Evolutionary conservation across 2,888 invertebrate species (phyloP).

Genomic region (Drosophila kuntzei): DNA sequence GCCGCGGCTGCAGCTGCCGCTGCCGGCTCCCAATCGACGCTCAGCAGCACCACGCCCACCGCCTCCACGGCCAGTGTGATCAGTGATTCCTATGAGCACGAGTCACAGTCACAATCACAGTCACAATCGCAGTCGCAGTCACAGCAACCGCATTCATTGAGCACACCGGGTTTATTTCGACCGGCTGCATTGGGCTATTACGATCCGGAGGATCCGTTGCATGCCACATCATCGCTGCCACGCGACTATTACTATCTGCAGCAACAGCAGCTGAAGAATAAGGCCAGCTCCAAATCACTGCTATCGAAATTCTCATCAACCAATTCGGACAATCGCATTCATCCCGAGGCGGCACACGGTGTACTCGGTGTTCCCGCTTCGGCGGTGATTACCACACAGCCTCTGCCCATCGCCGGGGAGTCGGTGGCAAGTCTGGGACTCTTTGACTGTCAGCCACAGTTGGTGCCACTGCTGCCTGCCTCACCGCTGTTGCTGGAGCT

Average conservation of each 20-base stretch:
- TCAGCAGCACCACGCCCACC: conserved; percentile 77
- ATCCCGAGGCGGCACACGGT: conserved; percentile 74
- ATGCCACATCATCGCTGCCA: conserved; percentile 81
- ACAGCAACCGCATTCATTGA: conserved; percentile 68
- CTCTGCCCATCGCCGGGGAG: conserved; percentile 55
- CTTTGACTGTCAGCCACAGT: conserved; percentile 77
- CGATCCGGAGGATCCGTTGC: conserved; percentile 76
- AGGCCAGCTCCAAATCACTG: conserved; percentile 80
- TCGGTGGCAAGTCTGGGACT: conserved; percentile 60
- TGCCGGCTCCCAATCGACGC: conserved; percentile 70
- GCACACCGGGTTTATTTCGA: conserved; percentile 69
- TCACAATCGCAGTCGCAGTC: conserved; percentile 54
- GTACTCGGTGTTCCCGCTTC: conserved; percentile 66
- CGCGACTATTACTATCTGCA: conserved; percentile 84
- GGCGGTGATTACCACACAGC: conserved; percentile 80
- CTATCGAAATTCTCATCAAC: conserved; percentile 83
- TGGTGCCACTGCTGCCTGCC: conserved; percentile 56
- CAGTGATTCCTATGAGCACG: conserved; percentile 78
- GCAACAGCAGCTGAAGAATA: conserved; percentile 83
- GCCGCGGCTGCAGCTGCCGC: conserved; percentile 64
- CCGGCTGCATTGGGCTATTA: conserved; percentile 68
- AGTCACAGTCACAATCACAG: conserved; percentile 53
- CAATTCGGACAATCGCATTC: conserved; percentile 83
- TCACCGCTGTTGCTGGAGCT: conserved; percentile 78
- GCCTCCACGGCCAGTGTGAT: conserved; percentile 82